These are phyloP conservation scores for Gymnocephalus cernua DNA, from an alignment of 2,113 vertebrate species.

Conservation along the genomic window DNA sequence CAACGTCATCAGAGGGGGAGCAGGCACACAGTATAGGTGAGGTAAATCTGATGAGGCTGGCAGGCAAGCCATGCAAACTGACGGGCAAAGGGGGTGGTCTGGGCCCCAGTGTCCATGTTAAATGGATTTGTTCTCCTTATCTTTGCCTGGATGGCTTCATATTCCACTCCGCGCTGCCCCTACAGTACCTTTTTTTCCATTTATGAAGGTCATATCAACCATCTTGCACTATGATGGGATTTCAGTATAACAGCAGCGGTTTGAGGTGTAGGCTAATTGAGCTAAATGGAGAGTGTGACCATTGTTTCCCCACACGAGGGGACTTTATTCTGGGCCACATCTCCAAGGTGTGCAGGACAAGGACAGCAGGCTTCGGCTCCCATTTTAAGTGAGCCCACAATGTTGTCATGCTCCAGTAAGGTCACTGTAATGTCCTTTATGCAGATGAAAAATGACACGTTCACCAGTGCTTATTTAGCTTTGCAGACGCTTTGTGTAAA, in stretches of 20 bases:
- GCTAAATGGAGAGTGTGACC: slow-evolving; percentile 59
- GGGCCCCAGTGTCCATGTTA: background rate
- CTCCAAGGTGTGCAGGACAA: slow-evolving; percentile 58
- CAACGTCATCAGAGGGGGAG: background rate
- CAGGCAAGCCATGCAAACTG: background rate
- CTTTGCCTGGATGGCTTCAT: background rate
- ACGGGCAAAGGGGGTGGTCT: background rate
- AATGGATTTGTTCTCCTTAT: background rate
- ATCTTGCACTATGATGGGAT: slow-evolving; percentile 37
- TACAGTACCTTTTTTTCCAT: background rate
- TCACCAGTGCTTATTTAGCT: slow-evolving; percentile 22
- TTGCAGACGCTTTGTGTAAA: slow-evolving; percentile 28
- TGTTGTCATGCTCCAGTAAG: slow-evolving; percentile 26
- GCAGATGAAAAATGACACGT: slow-evolving; percentile 9
- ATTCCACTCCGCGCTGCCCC: background rate
- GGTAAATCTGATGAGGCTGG: background rate
- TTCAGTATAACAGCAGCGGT: slow-evolving; percentile 34
- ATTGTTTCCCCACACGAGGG: slow-evolving; percentile 25
- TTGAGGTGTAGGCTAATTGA: slow-evolving; percentile 64
- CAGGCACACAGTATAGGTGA: background rate
- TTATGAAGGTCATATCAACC: slow-evolving; percentile 48
- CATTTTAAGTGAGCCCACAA: slow-evolving; percentile 38
- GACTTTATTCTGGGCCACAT: slow-evolving; percentile 65
- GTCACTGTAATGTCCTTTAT: slow-evolving; percentile 10
- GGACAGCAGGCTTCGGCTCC: slow-evolving; percentile 49